A percentile compares a stretch with the other conserved stretches of the same genome.
Conservation (phyloP, 2,888 invertebrate genomes). For the Melipona bicolor region DNA sequence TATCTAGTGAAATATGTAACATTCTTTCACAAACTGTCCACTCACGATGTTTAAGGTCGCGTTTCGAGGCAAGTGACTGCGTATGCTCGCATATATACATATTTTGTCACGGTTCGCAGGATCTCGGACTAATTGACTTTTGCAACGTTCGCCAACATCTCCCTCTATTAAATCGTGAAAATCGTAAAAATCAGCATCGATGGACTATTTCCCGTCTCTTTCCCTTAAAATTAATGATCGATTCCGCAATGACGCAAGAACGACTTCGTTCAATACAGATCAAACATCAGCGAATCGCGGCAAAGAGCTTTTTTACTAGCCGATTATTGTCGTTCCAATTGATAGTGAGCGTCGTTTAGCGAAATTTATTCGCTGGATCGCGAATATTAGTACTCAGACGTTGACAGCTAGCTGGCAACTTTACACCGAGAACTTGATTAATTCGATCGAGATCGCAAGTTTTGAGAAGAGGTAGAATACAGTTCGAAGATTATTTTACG, state of each 20-base stretch:
- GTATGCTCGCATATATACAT: not conserved
- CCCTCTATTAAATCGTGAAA: no score
- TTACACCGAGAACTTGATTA: no score
- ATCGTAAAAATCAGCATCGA: slow-evolving; percentile 22
- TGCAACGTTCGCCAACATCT: slow-evolving; percentile 45
- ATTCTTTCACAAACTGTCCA: slow-evolving; percentile 14
- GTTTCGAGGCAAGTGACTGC: not conserved
- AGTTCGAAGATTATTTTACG: no score
- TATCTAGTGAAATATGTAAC: not conserved
- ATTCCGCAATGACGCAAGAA: not conserved
- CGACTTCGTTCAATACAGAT: not conserved
- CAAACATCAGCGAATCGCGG: no score
- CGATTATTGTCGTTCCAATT: no score
- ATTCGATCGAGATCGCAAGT: no score
- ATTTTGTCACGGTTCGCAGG: slow-evolving; percentile 66
- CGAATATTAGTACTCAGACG: no score
- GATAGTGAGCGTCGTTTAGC: no score
- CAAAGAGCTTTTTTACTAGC: no score
- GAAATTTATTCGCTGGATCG: no score
- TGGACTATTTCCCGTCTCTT: slow-evolving; percentile 10
- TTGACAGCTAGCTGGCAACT: no score
- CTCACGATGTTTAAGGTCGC: not conserved
- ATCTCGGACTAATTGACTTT: slow-evolving; percentile 34
- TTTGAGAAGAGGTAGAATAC: no score
- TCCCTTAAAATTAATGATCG: not conserved